Percentiles rank a stretch among this genome's conserved stretches.
Conservation (phyloP, 2,888 invertebrate species). For the Nephrotoma appendiculata region DNA sequence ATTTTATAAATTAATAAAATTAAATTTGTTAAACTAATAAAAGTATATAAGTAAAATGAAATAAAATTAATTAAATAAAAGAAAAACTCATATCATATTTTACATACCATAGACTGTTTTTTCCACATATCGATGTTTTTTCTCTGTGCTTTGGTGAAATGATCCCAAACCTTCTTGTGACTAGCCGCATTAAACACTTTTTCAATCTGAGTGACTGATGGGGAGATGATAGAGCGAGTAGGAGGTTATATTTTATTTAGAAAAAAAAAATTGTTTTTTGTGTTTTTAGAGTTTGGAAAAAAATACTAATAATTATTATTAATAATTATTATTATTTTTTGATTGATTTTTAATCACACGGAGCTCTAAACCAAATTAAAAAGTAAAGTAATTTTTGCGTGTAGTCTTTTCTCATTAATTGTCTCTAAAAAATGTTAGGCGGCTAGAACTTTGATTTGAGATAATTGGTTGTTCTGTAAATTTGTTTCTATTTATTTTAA, state of each 20-base stretch:
- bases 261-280: conserved; percentile 1
- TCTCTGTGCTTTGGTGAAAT: conserved; percentile 97
- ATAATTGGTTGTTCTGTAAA: not conserved
- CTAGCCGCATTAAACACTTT: conserved; percentile 90
- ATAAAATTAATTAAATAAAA: not conserved
- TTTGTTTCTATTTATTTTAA: not conserved
- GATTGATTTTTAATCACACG: not conserved
- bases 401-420: not conserved
- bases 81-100: conserved; percentile 7
- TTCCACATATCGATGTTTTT: conserved; percentile 98
- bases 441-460: not conserved
- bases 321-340: not conserved
- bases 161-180: conserved; percentile 99
- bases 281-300: not conserved
- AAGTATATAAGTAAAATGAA: not conserved
- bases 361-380: not conserved
- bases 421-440: not conserved
- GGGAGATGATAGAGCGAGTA: conserved; percentile 29
- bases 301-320: not conserved
- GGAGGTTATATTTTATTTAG: conserved; percentile 15
- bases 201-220: conserved; percentile 96
- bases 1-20: not conserved
- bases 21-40: not conserved
- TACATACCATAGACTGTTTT: conserved; percentile 86
- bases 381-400: not conserved